Evolutionary conservation across 2,888 invertebrate genomes (phyloP), one percentile per base, ranked within the genome.

Genomic region (Palloptera scutellata): DNA sequence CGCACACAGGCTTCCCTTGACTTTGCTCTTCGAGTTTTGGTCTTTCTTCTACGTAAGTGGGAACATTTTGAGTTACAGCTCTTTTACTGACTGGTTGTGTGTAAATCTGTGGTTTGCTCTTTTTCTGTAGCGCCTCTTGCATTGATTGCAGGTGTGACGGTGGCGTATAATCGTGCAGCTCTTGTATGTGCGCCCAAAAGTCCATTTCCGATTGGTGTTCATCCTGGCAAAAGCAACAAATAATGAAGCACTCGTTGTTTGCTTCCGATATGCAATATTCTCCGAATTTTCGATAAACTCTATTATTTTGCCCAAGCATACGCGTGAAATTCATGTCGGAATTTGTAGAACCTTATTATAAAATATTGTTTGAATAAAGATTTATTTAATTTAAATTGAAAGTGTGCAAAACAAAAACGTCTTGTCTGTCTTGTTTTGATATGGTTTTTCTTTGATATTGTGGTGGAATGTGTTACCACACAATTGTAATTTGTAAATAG

Each of bases 191-290:
- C 6, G 30, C 43, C 69, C 69, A 71, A 30, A 71, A 69, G 20
- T 2, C 10, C 2, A 61, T 45, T 19, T 71, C 71, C 17, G 52
- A 62, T 45, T 60, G n/a, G 45, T 69, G 61, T 19, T 66, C 65
- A 30, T 71, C 58, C 48, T 67, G 69, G 17, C 71, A 71, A 20
- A 60, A 61, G 19, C 65, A 60, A 42, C 71, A 71, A 45, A 71
- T 30, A 11, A 71, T 63, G 42, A 43, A 67, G 40, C 67, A 71
- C 51, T 63, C 65, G 42, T 71, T 67, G 4, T 58, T 61, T 3
- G 60, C 43, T 40, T 71, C 71, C 13, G 63, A 48, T 30, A 67
- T 69, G 53, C 71, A 71, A 48, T 69, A 71, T 45, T 71, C 71
- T 11, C 67, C 71, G 51, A 67, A 67, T 48, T 71, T 71, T 20